phyloP scores from a whole-genome alignment of 2,113 vertebrate genomes.

The Stomatorhinus ivindoensis region DNA sequence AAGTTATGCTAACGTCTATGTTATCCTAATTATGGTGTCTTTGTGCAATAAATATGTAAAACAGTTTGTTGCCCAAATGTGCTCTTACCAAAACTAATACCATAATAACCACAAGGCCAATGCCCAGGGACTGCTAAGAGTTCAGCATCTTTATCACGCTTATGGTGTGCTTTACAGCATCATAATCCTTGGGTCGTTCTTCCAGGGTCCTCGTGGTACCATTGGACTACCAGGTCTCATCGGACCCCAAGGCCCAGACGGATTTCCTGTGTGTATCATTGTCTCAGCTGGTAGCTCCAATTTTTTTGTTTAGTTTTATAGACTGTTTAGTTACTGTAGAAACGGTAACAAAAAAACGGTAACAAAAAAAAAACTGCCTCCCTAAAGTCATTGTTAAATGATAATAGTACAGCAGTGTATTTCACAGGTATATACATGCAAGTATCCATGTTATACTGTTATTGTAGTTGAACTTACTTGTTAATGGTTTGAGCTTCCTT shows the following conservation, averaged over 20 bases:
- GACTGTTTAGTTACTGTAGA: background rate
- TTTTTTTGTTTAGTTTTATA: background rate
- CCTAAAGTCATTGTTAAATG: background rate
- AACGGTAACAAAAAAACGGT: too few relatives aligned
- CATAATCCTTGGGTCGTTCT: background rate
- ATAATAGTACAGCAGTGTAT: background rate
- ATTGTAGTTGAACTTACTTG: background rate
- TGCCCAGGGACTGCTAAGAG: background rate
- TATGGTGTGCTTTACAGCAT: background rate
- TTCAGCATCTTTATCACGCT: background rate
- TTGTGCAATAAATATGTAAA: background rate
- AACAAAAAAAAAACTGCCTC: background rate
- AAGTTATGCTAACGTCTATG: background rate
- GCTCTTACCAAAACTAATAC: background rate
- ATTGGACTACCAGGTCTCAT: background rate
- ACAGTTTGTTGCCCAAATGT: background rate
- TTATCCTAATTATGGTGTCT: background rate
- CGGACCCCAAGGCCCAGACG: constrained; percentile 1
- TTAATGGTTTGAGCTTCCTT: background rate
- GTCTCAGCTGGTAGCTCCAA: background rate
- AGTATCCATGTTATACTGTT: background rate
- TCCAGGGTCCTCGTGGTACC: constrained; percentile 4
- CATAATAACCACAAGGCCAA: background rate
- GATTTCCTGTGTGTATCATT: background rate
- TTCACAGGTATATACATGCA: background rate